Percentiles rank a stretch among this genome's conserved stretches.
Evolutionary conservation across 2,888 invertebrate genomes (phyloP).

Genomic region (Slavum lentiscoides): DNA sequence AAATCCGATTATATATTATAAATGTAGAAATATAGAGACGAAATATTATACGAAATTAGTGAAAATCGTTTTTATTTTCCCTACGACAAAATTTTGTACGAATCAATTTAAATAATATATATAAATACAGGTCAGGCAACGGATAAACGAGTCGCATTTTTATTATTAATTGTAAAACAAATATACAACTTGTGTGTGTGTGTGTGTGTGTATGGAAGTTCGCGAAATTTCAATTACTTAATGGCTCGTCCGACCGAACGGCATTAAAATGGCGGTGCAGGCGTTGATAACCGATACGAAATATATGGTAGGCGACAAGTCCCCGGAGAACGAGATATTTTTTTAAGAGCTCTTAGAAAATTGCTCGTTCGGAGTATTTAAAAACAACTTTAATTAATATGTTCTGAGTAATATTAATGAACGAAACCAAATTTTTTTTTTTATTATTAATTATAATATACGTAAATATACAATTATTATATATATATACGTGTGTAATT

Average conservation of each 20-base stretch:
- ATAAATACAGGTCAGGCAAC: no score
- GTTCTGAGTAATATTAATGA: background rate
- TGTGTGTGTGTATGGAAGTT: background rate
- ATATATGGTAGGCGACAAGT: slow-evolving; percentile 4
- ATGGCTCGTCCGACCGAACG: slow-evolving; percentile 3
- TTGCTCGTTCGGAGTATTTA: background rate
- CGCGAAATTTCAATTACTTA: slow-evolving; percentile 34
- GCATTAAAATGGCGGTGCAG: no score
- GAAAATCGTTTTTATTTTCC: no score
- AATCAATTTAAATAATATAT: no score
- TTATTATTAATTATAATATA: background rate
- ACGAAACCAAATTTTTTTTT: background rate
- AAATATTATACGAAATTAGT: no score
- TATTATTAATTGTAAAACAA: background rate
- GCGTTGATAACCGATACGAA: slow-evolving; percentile 2
- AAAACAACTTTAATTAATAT: background rate
- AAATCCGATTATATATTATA: no score
- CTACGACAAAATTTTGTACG: no score
- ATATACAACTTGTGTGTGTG: background rate
- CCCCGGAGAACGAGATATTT: slow-evolving; percentile 4
- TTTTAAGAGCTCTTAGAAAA: background rate
- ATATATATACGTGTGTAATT: no score
- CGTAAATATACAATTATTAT: no score
- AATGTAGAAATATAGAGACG: no score
- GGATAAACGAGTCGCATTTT: background rate